phyloP scores from a whole-genome alignment of 2,888 invertebrate species.

The Coenonympha arcania region DNA sequence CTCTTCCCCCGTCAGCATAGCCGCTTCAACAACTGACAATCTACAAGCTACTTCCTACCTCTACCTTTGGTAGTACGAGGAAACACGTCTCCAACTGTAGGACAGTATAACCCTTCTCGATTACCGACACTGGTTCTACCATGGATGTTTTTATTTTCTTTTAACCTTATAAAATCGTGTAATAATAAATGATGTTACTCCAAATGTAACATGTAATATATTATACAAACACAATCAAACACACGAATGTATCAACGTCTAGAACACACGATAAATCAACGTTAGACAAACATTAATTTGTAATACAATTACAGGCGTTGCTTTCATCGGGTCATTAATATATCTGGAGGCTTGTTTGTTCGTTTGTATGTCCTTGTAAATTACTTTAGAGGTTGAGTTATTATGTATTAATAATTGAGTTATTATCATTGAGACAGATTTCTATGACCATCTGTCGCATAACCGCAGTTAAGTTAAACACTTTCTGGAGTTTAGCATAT shows the following conservation, averaged over 20 bases:
- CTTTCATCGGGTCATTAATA: slow-evolving; percentile 56
- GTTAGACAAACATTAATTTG: slow-evolving; percentile 53
- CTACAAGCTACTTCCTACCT: too few species aligned
- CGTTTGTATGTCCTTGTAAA: slow-evolving; percentile 35
- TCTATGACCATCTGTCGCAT: too few species aligned
- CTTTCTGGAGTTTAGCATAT: too few species aligned
- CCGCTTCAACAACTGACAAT: too few species aligned
- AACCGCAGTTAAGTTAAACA: too few species aligned
- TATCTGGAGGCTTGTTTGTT: slow-evolving; percentile 48
- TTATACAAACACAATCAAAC: neutral
- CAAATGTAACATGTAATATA: neutral
- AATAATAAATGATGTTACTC: neutral
- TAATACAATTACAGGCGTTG: slow-evolving; percentile 60
- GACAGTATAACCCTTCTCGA: too few species aligned
- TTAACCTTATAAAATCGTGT: too few species aligned
- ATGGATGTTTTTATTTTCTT: too few species aligned
- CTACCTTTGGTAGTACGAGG: too few species aligned
- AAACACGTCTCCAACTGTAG: too few species aligned
- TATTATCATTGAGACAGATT: slow-evolving; percentile 18
- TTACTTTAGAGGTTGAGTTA: slow-evolving; percentile 11
- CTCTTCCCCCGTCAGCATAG: too few species aligned
- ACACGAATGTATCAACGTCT: slow-evolving; percentile 8
- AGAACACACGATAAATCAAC: slow-evolving; percentile 42
- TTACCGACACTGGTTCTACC: too few species aligned
- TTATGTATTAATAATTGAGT: slow-evolving; percentile 8